A percentile compares a stretch with the other conserved stretches of the same genome.
Evolutionary conservation across 2,113 vertebrate species (phyloP).

Genomic region (Leptosomus discolor): DNA sequence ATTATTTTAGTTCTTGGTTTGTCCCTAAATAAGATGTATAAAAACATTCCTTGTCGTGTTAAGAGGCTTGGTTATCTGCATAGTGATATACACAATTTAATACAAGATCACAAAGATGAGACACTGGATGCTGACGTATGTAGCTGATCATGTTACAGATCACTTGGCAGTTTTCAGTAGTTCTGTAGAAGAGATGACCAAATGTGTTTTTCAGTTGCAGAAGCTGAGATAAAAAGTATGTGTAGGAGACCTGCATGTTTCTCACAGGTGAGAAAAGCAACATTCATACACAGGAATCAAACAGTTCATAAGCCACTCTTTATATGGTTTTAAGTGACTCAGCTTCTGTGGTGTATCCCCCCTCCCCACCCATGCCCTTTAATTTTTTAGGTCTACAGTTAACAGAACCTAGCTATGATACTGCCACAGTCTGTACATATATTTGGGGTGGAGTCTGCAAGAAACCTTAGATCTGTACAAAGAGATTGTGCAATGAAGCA

Average conservation of each 20-base stretch:
- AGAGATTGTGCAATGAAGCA: neutral
- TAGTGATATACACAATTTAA: neutral
- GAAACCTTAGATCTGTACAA: neutral
- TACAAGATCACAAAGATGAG: neutral
- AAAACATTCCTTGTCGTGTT: neutral
- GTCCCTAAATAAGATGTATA: neutral
- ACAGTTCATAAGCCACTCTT: neutral
- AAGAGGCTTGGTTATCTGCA: neutral
- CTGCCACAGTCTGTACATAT: fast-evolving
- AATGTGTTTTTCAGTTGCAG: neutral
- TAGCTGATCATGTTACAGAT: neutral
- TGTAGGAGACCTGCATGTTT: neutral
- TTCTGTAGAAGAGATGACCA: neutral
- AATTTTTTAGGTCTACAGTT: neutral
- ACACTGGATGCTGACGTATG: fast-evolving
- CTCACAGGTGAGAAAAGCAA: neutral
- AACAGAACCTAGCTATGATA: neutral
- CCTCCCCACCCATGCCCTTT: neutral
- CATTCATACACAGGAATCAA: neutral
- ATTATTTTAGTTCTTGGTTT: neutral
- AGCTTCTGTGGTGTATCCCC: neutral
- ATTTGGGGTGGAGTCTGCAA: neutral
- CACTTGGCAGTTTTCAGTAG: neutral
- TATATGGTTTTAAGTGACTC: neutral
- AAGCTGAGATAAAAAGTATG: neutral